Base-by-base conservation (phyloP, 1,140 invertebrate genomes). In the Prorops nasuta region DNA sequence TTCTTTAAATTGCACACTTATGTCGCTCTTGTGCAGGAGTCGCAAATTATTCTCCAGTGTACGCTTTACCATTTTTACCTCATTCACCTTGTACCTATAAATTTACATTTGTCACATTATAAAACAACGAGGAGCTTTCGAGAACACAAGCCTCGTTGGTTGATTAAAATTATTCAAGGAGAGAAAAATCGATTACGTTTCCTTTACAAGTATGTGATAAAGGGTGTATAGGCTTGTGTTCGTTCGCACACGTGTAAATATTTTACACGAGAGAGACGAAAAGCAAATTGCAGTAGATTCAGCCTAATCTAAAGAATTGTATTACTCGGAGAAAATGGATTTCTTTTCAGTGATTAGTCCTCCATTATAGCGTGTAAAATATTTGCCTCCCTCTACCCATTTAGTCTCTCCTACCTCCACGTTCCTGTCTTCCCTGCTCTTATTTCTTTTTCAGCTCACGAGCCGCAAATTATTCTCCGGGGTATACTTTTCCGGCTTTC, bases 391-490 rank as follows among this genome's bases (percentile, higher is more conserved):
- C n/a, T n/a, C n/a, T n/a, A n/a, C n/a, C n/a, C n/a, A n/a, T n/a
- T n/a, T n/a, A n/a, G n/a, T n/a, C 52, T 48, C 43, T 28, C 21
- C 41, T 35, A 44, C 53, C 31, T 51, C 45, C 21, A 28, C 45
- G 37, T 36, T 31, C 40, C 20, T 14, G 16, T 37, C 20, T 37
- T 20, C 31, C 35, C 32, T 32, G 19, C 32, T 41, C 14, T 8
- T 19, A 10, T 22, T 50, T 40, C 41, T 48, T 45, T 37, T 41
- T 49, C 55, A 22, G 46, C 8, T 21, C 38, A 10, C 35, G 46
- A 54, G 38, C 32, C 14, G 48, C 43, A 67, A 71, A 74, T 66
- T 65, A 65, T 60, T 58, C 69, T 66, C 59, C 43, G 32, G 67
- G 64, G 67, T 66, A 59, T 59, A 58, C 58, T 67, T 71, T 68